Evolutionary conservation across 2,113 vertebrate species (phyloP), one percentile per base, ranked within the genome.

Genomic region (Tupaia tana): DNA sequence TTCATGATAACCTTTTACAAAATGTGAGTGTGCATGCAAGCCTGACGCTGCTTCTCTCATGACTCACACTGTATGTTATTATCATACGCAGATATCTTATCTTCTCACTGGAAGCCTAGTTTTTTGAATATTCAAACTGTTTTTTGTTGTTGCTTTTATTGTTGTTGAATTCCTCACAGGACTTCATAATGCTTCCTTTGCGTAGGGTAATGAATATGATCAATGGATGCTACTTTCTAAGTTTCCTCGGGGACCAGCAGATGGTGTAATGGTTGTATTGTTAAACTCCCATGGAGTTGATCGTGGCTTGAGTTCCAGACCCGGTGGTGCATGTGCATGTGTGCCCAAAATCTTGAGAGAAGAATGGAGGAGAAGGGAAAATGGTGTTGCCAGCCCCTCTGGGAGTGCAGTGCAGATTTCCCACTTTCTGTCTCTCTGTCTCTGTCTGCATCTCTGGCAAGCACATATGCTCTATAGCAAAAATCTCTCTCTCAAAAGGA

Each of bases 11-110:
- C 0, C 3, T 74, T 63, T 15, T 58, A 24, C 19, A 4, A 2
- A 74, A n/a, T 6, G 1, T 16, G 25, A 24, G 0, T 19, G 2
- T 4, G 9, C 15, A 15, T 56, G 31, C 29, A 74, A 34, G 6
- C 7, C 54, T 18, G 61, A 2, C 0, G 22, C 18, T 16, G 22
- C 2, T 56, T 81, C 13, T 69, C 18, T 86, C 25, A 66, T 6
- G 20, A 9, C 64, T 7, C 9, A 29, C 63, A 52, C 3, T 31
- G n/a, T 5, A 5, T 5, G 4, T 19, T 67, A 81, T 66, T 27
- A 43, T 63, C 9, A 20, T 34, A 18, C 63, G 3, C 11, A 80
- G 43, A 22, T 2, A 20, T 83, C 24, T 70, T 78, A 71, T 66
- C 7, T 34, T 2, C 20, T 4, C 14, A 19, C 4, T 18, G 3